Evolutionary conservation across 2,113 vertebrate genomes (phyloP), one percentile per base, ranked within the genome.

Genomic region (Pipa parva): DNA sequence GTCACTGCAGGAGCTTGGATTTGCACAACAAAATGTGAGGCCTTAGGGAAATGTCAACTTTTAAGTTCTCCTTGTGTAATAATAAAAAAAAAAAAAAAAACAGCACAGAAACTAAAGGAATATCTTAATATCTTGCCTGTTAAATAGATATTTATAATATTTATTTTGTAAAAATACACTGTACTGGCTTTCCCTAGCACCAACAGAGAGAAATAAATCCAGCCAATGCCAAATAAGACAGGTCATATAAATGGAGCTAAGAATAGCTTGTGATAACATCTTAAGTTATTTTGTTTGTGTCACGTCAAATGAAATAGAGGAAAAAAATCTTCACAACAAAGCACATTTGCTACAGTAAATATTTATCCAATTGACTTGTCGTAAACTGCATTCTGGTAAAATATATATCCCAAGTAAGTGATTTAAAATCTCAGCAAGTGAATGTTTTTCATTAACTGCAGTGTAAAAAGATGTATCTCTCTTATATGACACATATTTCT

Each of bases 271-370:
- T 20, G 27, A 31, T 31, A 29, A 56, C 52, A 56, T 56, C 52
- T 31, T n/a, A 56, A 52, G 22, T 52, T 52, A 52, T 52, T 56
- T 56, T 56, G n/a, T n/a, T 56, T 31, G 27, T 29, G 52, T 18
- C 27, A 20, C n/a, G 20, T 56, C 52, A 56, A 24, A 55, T 3
- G 12, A 55, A 55, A 55, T n/a, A 55, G 51, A 28, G 51, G 12
- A 27, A 55, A 51, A 55, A 51, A 28, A 28, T 55, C 11, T 55
- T 52, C 22, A 55, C 27, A 20, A 15, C 18, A 56, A 56, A 56
- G 13, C 5, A 31, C 29, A 56, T 56, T 29, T 31, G 31, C 17
- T 29, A 26, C 52, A 56, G 52, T 56, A 56, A 56, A 56, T 56
- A 27, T 56, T 56, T 56, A 31, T 56, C 52, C 28, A 26, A 31